Base-by-base conservation (phyloP, 2,113 vertebrate genomes). In the Naja naja region DNA sequence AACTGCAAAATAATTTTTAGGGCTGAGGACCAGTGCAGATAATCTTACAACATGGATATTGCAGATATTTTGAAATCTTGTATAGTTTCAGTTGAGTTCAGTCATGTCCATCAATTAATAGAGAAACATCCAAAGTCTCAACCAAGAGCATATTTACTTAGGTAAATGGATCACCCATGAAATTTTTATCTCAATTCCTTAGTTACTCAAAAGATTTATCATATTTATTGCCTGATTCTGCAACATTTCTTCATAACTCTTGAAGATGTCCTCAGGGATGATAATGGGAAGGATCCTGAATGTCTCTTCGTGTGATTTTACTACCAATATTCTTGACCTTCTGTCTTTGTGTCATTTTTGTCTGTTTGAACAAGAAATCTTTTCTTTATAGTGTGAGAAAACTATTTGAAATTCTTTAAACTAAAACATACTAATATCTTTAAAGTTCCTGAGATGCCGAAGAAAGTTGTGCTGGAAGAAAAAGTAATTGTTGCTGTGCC, bases 401-500 rank as follows among this genome's bases (percentile, higher is more conserved):
- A 54, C 14, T 53, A 54, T 93, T 58, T 89, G 6, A 47, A 47
- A 92, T 90, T 93, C 89, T 90, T 92, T 25, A 90, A 94, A 86
- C n/a, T 94, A 94, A 95, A 96, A 91, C 52, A 25, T 92, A 93
- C 93, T 97, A 95, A 96, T 97, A 96, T 97, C 96, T 98, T 98
- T 96, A 93, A 98, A 98, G 97, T 96, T 94, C 93, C 96, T 20
- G 96, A 97, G 89, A 94, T 95, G 90, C 93, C 95, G 22, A 97
- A 96, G 97, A 98, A 98, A 95, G 95, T 92, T 92, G 92, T 96
- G 93, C 97, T 94, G 93, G 95, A 97, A 89, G 91, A 94, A 89
- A 95, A 97, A 88, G 1, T 95, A 87, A 93, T 91, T 20, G 54
- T 92, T 91, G 56, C 90, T 94, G 1, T 94, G 45, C 39, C 88